Evolutionary conservation across 2,797 vertebrate species (phyloP).

Genomic region (Todus mexicanus): DNA sequence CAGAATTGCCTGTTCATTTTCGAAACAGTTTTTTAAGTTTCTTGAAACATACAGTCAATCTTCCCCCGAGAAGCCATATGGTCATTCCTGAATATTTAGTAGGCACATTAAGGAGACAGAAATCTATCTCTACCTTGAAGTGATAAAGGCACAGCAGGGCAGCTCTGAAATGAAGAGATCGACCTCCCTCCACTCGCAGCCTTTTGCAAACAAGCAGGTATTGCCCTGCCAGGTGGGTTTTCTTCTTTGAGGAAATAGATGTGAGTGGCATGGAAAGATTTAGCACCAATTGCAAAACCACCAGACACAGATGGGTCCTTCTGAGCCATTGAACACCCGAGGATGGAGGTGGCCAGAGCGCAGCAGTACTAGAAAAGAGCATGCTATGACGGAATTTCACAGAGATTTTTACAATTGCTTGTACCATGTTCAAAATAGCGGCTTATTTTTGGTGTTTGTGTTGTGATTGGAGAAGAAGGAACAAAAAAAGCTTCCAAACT

Average conservation of each 20-base stretch:
- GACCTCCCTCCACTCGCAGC: background rate
- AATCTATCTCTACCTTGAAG: background rate
- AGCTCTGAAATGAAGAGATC: background rate
- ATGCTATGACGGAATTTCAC: rapidly evolving
- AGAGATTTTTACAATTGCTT: no score
- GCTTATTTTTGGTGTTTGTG: background rate
- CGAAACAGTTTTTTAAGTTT: background rate
- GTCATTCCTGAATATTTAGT: background rate
- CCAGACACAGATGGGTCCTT: background rate
- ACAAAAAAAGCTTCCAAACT: background rate
- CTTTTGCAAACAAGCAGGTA: background rate
- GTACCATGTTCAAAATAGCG: rapidly evolving
- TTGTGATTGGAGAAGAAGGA: background rate
- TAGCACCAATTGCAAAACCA: background rate
- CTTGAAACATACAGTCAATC: background rate
- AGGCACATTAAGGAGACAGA: background rate
- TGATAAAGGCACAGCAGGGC: background rate
- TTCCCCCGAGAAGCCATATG: background rate
- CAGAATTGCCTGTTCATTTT: background rate
- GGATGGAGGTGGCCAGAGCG: rapidly evolving
- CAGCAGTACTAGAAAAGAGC: background rate
- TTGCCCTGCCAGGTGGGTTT: background rate
- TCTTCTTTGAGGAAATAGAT: background rate
- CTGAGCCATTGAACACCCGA: rapidly evolving
- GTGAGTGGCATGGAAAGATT: background rate